phyloP scores from a whole-genome alignment of 92 coral and sea anemone genomes.

The Paramuricea clavata region DNA sequence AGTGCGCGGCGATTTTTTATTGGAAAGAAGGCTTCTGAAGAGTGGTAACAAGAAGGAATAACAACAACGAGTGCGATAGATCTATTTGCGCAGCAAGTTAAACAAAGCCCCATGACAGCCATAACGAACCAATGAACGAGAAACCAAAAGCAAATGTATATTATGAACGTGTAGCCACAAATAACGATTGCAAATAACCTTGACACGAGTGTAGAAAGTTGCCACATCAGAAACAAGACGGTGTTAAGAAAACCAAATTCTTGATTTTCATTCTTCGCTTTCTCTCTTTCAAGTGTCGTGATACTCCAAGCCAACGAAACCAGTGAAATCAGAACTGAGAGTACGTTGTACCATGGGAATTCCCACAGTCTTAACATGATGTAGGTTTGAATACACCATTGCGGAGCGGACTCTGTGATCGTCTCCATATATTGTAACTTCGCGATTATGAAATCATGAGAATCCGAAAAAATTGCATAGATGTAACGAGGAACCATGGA shows the following conservation, averaged over 20 bases:
- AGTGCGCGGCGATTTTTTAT: not conserved
- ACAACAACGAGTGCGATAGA: not conserved
- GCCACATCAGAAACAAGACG: not conserved
- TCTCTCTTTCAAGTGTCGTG: not conserved
- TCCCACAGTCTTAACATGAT: conserved; percentile 1
- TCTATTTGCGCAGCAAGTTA: too few species aligned
- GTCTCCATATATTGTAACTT: not conserved
- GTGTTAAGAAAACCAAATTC: not conserved
- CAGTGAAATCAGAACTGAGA: not conserved
- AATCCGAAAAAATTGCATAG: not conserved
- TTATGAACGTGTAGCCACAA: not conserved
- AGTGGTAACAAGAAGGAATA: not conserved
- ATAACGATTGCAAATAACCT: not conserved
- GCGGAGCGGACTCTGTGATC: not conserved
- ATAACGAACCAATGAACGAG: not conserved
- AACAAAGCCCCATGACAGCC: not conserved
- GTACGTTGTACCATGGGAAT: not conserved
- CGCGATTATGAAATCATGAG: not conserved
- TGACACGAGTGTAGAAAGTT: not conserved
- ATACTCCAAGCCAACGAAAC: not conserved
- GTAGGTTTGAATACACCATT: not conserved
- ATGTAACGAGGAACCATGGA: not conserved
- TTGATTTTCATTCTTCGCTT: not conserved
- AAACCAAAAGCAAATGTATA: not conserved
- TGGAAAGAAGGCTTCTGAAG: not conserved